phyloP scores from a whole-genome alignment of 2,113 vertebrate species.

The Myrmecophaga tridactyla region DNA sequence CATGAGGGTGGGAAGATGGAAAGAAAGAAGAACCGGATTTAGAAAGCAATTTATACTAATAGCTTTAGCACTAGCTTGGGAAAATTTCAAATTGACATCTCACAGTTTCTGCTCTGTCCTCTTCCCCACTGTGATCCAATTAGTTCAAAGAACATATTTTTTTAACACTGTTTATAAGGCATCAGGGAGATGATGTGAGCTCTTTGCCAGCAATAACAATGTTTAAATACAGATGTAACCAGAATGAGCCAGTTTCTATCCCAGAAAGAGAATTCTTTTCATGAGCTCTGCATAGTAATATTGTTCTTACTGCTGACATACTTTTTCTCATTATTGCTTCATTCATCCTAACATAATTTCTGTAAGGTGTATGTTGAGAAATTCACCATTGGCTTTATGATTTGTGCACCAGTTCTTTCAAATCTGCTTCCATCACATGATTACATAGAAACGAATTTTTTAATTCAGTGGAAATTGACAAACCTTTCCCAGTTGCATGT shows the following conservation, averaged over 20 bases:
- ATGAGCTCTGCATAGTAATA: slow-evolving; percentile 26
- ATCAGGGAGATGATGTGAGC: slow-evolving; percentile 20
- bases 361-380: background rate
- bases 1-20: background rate
- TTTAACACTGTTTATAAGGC: slow-evolving; percentile 33
- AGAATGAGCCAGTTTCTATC: slow-evolving; percentile 27
- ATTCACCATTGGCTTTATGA: slow-evolving; percentile 45
- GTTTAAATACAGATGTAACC: slow-evolving; percentile 51
- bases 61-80: background rate
- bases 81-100: slow-evolving; percentile 24
- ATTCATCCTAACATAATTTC: slow-evolving; percentile 3
- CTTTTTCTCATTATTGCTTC: slow-evolving; percentile 40
- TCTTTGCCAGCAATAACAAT: slow-evolving; percentile 18
- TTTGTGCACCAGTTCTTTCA: slow-evolving; percentile 46
- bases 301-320: background rate
- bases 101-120: slow-evolving; percentile 36
- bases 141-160: slow-evolving; percentile 52
- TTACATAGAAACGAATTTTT: slow-evolving; percentile 15
- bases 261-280: background rate
- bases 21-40: slow-evolving; percentile 8
- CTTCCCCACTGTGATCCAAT: slow-evolving; percentile 49
- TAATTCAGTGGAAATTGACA: background rate
- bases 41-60: slow-evolving; percentile 29
- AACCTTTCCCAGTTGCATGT: slow-evolving; percentile 54
- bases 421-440: background rate